A percentile compares a stretch with the other conserved stretches of the same genome.
phyloP scores from a whole-genome alignment of 2,113 vertebrate species.

The Elgaria multicarinata region DNA sequence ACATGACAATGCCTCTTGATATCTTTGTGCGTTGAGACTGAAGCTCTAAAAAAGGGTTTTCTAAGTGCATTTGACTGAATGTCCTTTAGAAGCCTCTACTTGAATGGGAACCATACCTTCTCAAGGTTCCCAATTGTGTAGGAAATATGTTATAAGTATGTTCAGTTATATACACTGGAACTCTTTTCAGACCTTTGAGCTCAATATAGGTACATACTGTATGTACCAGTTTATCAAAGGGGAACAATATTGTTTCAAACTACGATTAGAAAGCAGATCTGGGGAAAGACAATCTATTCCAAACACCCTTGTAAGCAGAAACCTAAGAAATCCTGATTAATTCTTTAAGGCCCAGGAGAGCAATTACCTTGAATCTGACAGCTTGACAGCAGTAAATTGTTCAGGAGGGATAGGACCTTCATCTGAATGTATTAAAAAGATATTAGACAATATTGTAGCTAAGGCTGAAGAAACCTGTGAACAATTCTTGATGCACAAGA shows the following conservation, averaged over 20 bases:
- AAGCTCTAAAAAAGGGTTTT: too few relatives aligned
- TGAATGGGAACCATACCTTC: not conserved
- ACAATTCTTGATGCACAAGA: not conserved
- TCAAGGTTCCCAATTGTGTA: too few relatives aligned
- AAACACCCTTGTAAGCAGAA: not conserved
- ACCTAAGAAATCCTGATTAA: not conserved
- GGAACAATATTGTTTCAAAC: not conserved
- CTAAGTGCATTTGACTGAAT: too few relatives aligned
- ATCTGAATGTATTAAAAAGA: conserved; percentile 69
- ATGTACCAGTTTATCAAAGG: not conserved
- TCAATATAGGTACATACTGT: too few relatives aligned
- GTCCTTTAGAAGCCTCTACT: too few relatives aligned
- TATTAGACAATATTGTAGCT: not conserved
- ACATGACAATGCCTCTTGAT: too few relatives aligned
- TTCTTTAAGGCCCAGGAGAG: not conserved
- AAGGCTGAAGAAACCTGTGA: not conserved
- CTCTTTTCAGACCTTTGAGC: too few relatives aligned
- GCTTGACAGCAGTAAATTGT: conserved; percentile 94
- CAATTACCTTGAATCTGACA: conserved; percentile 92
- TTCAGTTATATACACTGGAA: too few relatives aligned
- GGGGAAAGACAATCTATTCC: not conserved
- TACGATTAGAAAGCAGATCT: not conserved
- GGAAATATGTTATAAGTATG: too few relatives aligned
- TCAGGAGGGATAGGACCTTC: conserved; percentile 95
- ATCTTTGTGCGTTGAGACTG: too few relatives aligned